These are phyloP conservation scores for Aricia artaxerxes DNA, from an alignment of 2,888 invertebrate genomes.

Conservation along the genomic window DNA sequence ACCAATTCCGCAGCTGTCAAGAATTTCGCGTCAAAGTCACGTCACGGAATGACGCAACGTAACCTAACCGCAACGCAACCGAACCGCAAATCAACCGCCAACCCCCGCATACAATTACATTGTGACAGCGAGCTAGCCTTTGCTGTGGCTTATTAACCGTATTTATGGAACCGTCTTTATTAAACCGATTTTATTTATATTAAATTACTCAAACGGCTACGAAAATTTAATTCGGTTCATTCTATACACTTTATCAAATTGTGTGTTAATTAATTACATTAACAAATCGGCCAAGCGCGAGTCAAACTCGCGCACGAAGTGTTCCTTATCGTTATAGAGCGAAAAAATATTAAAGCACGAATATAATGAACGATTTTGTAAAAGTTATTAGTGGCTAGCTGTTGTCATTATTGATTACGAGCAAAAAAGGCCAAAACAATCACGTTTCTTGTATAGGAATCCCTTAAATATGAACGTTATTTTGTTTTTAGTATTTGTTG, in stretches of 20 bases:
- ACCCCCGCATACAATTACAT: slow-evolving; percentile 47
- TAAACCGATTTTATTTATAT: slow-evolving; percentile 37
- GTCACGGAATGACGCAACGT: slow-evolving; percentile 44
- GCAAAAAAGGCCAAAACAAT: too few species aligned
- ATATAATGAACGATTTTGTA: too few species aligned
- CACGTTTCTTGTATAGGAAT: too few species aligned
- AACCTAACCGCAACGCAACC: slow-evolving; percentile 49
- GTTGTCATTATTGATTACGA: too few species aligned
- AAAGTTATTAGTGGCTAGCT: too few species aligned
- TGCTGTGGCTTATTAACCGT: slow-evolving; percentile 38
- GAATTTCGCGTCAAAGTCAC: slow-evolving; percentile 44
- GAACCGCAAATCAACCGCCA: slow-evolving; percentile 55
- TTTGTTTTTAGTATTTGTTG: too few species aligned
- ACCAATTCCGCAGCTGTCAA: slow-evolving; percentile 40
- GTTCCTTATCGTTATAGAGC: too few species aligned
- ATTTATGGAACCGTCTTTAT: slow-evolving; percentile 32
- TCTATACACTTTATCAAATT: not conserved
- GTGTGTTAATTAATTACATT: not conserved
- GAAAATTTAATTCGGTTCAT: slow-evolving; percentile 16
- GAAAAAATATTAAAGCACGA: too few species aligned
- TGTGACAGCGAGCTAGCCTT: slow-evolving; percentile 49
- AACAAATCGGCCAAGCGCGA: too few species aligned
- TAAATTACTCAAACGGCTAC: not conserved
- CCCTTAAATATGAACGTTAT: too few species aligned
- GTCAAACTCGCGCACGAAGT: too few species aligned